phyloP scores from a whole-genome alignment of 2,113 vertebrate genomes.

The Zonotrichia leucophrys region DNA sequence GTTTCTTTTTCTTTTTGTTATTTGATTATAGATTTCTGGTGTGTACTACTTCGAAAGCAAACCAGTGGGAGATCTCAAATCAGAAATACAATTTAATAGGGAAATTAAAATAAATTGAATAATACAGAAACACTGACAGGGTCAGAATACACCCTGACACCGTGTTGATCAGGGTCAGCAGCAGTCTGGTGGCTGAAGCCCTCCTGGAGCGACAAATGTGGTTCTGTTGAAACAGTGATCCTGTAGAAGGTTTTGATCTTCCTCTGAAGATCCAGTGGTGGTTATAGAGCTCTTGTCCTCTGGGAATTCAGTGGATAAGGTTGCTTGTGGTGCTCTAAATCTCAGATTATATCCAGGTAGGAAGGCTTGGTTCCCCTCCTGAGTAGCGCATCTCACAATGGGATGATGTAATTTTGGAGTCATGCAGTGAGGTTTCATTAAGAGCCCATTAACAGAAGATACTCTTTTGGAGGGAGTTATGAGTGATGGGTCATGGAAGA shows the following conservation, averaged over 20 bases:
- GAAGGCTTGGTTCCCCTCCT: background rate
- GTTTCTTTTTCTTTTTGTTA: background rate
- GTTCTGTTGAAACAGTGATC: background rate
- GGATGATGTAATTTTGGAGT: background rate
- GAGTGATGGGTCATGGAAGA: background rate
- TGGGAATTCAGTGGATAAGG: background rate
- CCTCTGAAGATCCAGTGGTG: background rate
- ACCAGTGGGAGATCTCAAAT: background rate
- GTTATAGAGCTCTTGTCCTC: background rate
- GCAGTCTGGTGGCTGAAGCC: background rate
- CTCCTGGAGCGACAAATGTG: background rate
- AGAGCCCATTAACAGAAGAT: background rate
- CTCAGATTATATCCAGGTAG: no score
- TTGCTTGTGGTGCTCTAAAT: background rate
- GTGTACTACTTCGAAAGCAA: background rate
- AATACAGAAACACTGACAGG: background rate
- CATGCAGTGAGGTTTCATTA: background rate
- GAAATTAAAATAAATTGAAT: background rate
- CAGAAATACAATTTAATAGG: background rate
- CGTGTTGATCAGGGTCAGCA: no score
- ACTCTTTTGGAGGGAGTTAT: no score
- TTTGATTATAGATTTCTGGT: background rate
- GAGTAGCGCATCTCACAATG: no score
- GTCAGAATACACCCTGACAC: background rate
- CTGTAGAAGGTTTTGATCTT: background rate